Percentiles rank a stretch among this genome's conserved stretches.
Conservation (phyloP, 2,797 vertebrate species). For the Zenarchopterus dispar region DNA sequence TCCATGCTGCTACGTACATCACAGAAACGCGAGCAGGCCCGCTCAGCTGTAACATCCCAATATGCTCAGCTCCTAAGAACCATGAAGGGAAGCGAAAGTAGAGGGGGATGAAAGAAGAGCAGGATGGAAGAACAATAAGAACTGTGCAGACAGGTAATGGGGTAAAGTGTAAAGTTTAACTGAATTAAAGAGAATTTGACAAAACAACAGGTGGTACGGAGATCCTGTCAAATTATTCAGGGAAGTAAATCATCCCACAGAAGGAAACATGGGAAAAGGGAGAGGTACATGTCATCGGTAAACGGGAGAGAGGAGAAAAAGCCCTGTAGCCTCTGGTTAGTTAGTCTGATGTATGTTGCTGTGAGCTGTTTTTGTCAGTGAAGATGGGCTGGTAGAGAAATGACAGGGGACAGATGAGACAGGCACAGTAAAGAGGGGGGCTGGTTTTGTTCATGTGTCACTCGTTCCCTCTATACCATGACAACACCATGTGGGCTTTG, state of each 20-base stretch:
- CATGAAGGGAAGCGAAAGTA: conserved; percentile 39
- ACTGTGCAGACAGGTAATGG: conserved; percentile 10
- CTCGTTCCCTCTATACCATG: conserved; percentile 67
- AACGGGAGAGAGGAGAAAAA: conserved; percentile 57
- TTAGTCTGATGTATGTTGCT: conserved; percentile 73
- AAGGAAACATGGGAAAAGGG: conserved; percentile 26
- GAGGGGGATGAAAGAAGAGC: conserved; percentile 25
- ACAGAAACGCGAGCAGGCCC: conserved; percentile 77
- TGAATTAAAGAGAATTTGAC: conserved; percentile 4
- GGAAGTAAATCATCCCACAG: conserved; percentile 14
- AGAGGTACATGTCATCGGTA: conserved; percentile 52
- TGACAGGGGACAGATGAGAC: conserved; percentile 70
- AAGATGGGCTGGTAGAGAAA: conserved; percentile 66
- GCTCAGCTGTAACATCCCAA: conserved; percentile 86
- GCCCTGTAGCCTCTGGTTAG: conserved; percentile 61
- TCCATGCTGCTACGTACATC: conserved; percentile 82
- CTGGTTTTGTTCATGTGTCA: conserved; percentile 75
- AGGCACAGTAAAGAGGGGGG: conserved; percentile 54
- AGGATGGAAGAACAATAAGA: conserved; percentile 9
- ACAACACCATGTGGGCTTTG: conserved; percentile 78
- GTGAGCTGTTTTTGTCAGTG: conserved; percentile 52
- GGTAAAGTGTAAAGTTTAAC: conserved; percentile 5
- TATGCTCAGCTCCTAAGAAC: conserved; percentile 80
- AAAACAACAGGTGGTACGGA: conserved; percentile 55
- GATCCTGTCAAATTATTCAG: conserved; percentile 6